Evolutionary conservation across 2,888 invertebrate genomes (phyloP), one percentile per base, ranked within the genome.

Genomic region (Euplagia quadripunctaria): DNA sequence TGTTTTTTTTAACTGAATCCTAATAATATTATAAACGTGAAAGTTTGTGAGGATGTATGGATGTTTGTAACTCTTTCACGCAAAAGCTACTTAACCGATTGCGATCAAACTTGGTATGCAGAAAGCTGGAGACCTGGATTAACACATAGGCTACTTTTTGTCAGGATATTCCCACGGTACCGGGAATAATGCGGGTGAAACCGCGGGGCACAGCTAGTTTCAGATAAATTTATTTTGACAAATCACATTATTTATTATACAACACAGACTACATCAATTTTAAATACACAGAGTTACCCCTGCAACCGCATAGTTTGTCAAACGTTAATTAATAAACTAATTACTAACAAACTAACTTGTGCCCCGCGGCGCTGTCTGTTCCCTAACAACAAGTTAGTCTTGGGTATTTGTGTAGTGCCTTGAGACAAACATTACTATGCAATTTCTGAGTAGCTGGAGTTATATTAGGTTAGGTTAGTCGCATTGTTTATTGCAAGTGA

Each of bases 291-390:
- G 14, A 68, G 80, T 76, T 41, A 20, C 52, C 64, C 68, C 46
- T 14, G n/a, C 52, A 78, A 88, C 90, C 90, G 87, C 90, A 89
- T 86, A 92, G 90, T 93, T 93, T 93, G 92, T 91, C 93, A 92
- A 92, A 88, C 89, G 88, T 85, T 90, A 92, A 92, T 93, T 93
- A 93, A 93, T 93, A 91, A 85, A 81, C 85, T 83, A 46, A 49
- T 31, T 31, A 69, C 46, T 61, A 90, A 90, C 82, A 79, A 84
- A 86, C 86, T 84, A 78, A 86, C 79, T 81, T 72, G 70, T 66
- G 75, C 84, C 86, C 84, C 71, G 78, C 80, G 86, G 80, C 73
- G 73, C 52, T 82, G 85, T 85, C 85, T 82, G 80, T 76, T 80
- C 81, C 74, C 82, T 83, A 78, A 52, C n/a, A 46, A 42, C 52